Evolutionary conservation across 30 jellyfish, hydroid and myxozoan species (phyloP), one percentile per base, ranked within the genome.

Genomic region (Chironex yamaguchii): DNA sequence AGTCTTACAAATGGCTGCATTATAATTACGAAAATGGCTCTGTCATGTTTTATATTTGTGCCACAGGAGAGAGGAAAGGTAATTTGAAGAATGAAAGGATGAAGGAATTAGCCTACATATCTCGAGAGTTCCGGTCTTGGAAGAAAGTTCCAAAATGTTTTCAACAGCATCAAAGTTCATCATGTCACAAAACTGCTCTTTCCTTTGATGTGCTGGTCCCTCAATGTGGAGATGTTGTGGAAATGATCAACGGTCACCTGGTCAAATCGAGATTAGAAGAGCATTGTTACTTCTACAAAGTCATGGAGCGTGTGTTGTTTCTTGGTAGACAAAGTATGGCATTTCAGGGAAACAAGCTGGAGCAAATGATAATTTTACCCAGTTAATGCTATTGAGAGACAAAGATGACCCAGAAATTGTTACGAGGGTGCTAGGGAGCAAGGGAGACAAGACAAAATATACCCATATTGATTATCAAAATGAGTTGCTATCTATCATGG

Each of bases 101-200:
- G 36, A 80, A 67, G 71, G 89, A 84, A 75, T 25, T 27, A 27
- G 71, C 84, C 67, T 84, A 11, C 84, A 34, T 71, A 23, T 27
- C 49, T 42, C 22, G 77, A 51, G 86, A 49, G 78, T 72, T 72
- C 78, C 27, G 77, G n/a, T 32, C 75, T 24, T 72, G 86, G 76
- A 36, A 72, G 31, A 34, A 72, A 36, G 86, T 72, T 72, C 78
- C 75, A 4, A 49, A 73, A 33, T 58, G 80, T 35, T 82, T 70
- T 36, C 67, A 64, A 3, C 49, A 82, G 89, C 90, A 68, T 49
- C 85, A 72, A 71, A 34, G 34, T 9, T 84, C 94, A n/a, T 27
- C 23, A 84, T 72, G 93, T 54, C 92, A 84, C 52, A 75, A 73
- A 26, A 68, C 84, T 24, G 94, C 94, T 34, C 78, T 72, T 20